Conservation (phyloP, 2,888 invertebrate species). For the Agrotis ipsilon region DNA sequence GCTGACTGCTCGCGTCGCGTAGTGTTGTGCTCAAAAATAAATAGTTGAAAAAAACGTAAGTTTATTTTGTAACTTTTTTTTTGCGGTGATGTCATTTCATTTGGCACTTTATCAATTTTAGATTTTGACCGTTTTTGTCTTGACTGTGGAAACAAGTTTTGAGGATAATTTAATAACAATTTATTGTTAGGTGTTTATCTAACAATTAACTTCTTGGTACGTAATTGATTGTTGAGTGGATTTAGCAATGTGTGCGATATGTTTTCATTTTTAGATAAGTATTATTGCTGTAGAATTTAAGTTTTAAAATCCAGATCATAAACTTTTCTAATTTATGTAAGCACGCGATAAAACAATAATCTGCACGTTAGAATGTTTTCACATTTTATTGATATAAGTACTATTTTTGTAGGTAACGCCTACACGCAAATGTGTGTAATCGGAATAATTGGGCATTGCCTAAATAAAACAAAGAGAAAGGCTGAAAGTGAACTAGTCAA, state of each 20-base stretch:
- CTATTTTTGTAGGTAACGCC: constrained; percentile 9
- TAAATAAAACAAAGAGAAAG: constrained; percentile 55
- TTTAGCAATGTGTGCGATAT: background rate
- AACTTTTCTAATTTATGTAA: background rate
- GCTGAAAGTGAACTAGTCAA: constrained; percentile 47
- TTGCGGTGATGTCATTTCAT: constrained; percentile 12
- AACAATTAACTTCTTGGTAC: constrained; percentile 4
- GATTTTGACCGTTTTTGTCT: background rate
- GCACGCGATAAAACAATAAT: constrained; percentile 27
- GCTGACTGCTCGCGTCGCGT: constrained; percentile 69
- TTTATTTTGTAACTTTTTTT: constrained; percentile 52
- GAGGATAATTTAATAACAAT: constrained; percentile 3
- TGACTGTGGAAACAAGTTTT: constrained; percentile 3
- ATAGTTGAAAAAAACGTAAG: constrained; percentile 73
- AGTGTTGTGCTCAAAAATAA: constrained; percentile 63
- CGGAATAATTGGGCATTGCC: constrained; percentile 29
- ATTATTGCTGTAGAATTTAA: background rate
- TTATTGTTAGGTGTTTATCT: background rate
- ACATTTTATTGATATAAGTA: constrained; percentile 7
- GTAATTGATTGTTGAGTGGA: constrained; percentile 2
- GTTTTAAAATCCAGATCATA: background rate
- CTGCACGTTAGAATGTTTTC: constrained; percentile 23
- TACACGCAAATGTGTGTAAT: constrained; percentile 32
- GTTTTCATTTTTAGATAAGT: too few relatives aligned
- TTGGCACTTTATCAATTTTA: background rate